Percentiles rank a stretch among this genome's conserved stretches.
These are phyloP conservation scores for Bacillus rossius DNA, from an alignment of 1,140 invertebrate species.

Conservation along the genomic window DNA sequence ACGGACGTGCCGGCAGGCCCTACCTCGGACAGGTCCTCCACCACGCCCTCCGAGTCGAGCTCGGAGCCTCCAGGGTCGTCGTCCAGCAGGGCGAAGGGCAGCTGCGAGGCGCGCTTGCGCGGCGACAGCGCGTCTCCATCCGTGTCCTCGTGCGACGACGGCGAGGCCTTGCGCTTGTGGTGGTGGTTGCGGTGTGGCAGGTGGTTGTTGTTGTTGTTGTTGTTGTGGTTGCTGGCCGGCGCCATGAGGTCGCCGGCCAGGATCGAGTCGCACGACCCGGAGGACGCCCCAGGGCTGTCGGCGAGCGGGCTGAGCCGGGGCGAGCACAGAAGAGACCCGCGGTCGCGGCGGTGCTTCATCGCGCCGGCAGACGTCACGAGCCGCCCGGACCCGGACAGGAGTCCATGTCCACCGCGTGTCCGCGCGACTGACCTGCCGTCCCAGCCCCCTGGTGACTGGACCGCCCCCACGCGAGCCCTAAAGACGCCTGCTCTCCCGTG, in stretches of 20 bases:
- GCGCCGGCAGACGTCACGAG: too few relatives aligned
- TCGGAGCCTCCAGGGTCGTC: slow-evolving; percentile 43
- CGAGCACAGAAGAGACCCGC: too few relatives aligned
- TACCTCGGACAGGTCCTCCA: slow-evolving; percentile 20
- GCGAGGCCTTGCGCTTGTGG: slow-evolving; percentile 34
- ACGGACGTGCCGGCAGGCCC: too few relatives aligned
- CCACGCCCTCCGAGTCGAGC: slow-evolving; percentile 45
- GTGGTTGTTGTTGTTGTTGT: neutral
- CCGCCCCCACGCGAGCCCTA: too few relatives aligned
- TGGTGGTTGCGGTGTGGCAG: neutral
- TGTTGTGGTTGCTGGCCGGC: neutral
- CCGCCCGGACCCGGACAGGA: too few relatives aligned
- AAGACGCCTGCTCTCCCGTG: too few relatives aligned
- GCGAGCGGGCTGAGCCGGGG: slow-evolving; percentile 3
- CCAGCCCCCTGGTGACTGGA: too few relatives aligned
- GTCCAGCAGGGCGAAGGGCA: slow-evolving; percentile 49
- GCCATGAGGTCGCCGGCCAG: slow-evolving; percentile 1
- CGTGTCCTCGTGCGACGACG: slow-evolving; percentile 33
- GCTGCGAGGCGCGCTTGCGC: slow-evolving; percentile 41
- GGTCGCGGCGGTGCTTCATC: too few relatives aligned
- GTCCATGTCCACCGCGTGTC: too few relatives aligned
- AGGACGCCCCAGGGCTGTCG: slow-evolving; percentile 9
- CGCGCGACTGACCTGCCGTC: too few relatives aligned
- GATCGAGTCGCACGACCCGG: slow-evolving; percentile 3
- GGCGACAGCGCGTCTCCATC: slow-evolving; percentile 42